Conservation (phyloP, 2,113 vertebrate genomes). For the Hemiprocne comata region DNA sequence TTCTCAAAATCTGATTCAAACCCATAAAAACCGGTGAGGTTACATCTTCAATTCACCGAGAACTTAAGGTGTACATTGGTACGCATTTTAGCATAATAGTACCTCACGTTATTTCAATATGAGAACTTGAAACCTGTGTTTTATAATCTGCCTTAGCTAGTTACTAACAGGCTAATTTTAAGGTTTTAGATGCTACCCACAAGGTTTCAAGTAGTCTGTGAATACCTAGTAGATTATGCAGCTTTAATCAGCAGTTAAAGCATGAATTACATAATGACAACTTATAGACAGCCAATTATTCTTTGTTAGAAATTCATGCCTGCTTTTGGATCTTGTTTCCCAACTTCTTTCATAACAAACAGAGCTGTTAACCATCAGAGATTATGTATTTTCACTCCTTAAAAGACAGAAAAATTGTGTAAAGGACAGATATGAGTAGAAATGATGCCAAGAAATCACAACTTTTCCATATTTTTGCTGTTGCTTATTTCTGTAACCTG, state of each 20-base stretch:
- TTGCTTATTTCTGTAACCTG: not conserved
- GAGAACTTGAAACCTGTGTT: not conserved
- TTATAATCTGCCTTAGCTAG: not conserved
- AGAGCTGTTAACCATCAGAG: not conserved
- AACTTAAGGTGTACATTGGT: not conserved
- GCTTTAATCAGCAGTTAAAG: not conserved
- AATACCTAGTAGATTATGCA: not conserved
- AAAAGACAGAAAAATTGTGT: not conserved
- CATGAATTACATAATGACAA: not conserved
- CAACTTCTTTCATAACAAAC: constrained; percentile 11
- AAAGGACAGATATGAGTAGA: not conserved
- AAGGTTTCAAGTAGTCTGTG: not conserved
- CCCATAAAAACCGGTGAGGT: fast-evolving
- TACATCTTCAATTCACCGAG: not conserved
- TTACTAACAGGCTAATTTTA: not conserved
- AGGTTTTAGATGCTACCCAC: not conserved
- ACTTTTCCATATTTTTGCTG: not conserved
- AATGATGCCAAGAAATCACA: not conserved
- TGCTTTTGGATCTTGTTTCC: not conserved
- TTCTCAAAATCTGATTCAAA: not conserved
- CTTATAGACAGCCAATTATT: not conserved
- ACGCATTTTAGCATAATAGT: not conserved
- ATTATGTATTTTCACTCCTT: not conserved
- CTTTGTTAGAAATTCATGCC: not conserved
- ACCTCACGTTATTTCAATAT: not conserved